Base-by-base conservation (phyloP, 2,888 invertebrate genomes). In the Blastobasis lacticolella region DNA sequence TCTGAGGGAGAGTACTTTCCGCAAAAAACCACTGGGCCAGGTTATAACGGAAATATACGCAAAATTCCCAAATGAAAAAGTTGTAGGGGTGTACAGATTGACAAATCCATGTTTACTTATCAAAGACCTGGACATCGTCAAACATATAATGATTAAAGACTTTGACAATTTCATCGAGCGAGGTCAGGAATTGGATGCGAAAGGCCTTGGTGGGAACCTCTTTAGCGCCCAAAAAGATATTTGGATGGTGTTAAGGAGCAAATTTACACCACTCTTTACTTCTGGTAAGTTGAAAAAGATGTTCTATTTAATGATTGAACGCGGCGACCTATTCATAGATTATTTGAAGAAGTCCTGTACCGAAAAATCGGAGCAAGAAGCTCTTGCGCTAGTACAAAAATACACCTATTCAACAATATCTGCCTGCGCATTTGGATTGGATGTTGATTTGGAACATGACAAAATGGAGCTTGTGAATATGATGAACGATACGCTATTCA, bases 211-310 rank as follows among this genome's bases (percentile, higher is more conserved):
- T 37, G 54, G 53, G 5, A 78, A 81, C 51, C 52, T 82, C 10
- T 81, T 81, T 49, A 68, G 71, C 48, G 68, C 73, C 0, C 69
- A 75, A 38, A 74, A 67, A 4, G 72, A 75, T 0, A 67, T 66
- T 0, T 82, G 81, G 81, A 57, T 61, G 9, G 56, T 67, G 0
- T 57, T 78, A 7, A 67, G 78, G 50, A 67, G 61, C 42, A 62
- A 64, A 4, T 70, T 82, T n/a, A 70, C 73, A 1, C 77, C 80
- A 0, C 57, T 78, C 9, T 81, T 81, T 49, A 77, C 78, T 5
- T 66, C 79, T 0, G 72, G 74, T 4, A 81, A 81, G 61, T 55
- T 80, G n/a, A 80, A 71, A 54, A 75, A 72, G 40, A 81, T 81
- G 80, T 62, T 75, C 10, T 58, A 71, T 54, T 50, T 81, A 23